Evolutionary conservation across 1,140 invertebrate species (phyloP).

Genomic region (Eurosta solidaginis): DNA sequence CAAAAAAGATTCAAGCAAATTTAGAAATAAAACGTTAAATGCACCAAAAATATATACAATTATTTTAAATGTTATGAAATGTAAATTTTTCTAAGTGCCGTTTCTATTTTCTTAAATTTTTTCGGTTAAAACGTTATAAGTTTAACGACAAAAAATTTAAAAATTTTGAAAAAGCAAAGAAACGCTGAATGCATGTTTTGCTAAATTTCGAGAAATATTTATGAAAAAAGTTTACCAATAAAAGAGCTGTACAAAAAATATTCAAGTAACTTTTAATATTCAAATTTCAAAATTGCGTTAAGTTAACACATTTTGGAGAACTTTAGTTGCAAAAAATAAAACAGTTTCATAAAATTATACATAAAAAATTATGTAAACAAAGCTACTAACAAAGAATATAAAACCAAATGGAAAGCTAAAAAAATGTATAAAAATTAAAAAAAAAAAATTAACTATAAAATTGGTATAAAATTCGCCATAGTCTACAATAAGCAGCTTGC

Average conservation of each 20-base stretch:
- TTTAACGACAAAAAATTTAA: not conserved
- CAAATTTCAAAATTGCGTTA: not conserved
- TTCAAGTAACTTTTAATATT: not conserved
- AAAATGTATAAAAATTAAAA: too few species aligned
- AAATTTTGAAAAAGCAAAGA: not conserved
- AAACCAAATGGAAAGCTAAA: too few species aligned
- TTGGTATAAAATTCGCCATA: constrained; percentile 3
- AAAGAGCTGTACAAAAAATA: not conserved
- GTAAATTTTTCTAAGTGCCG: not conserved
- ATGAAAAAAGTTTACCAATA: not conserved
- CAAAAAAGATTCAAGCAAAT: not conserved
- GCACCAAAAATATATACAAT: not conserved
- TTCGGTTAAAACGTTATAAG: not conserved
- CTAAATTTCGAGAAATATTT: not conserved
- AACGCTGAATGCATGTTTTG: not conserved
- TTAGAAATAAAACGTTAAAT: not conserved
- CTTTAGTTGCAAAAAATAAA: too few species aligned
- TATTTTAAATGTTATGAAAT: not conserved
- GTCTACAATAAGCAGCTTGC: constrained; percentile 17
- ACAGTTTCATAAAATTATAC: too few species aligned
- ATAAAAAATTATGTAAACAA: too few species aligned
- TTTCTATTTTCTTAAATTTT: not conserved
- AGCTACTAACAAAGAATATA: too few species aligned
- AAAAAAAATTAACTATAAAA: too few species aligned
- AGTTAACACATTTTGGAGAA: not conserved